Percentiles rank a stretch among this genome's conserved stretches.
phyloP scores from a whole-genome alignment of 2,797 vertebrate species.

The Emydoidea blandingii region DNA sequence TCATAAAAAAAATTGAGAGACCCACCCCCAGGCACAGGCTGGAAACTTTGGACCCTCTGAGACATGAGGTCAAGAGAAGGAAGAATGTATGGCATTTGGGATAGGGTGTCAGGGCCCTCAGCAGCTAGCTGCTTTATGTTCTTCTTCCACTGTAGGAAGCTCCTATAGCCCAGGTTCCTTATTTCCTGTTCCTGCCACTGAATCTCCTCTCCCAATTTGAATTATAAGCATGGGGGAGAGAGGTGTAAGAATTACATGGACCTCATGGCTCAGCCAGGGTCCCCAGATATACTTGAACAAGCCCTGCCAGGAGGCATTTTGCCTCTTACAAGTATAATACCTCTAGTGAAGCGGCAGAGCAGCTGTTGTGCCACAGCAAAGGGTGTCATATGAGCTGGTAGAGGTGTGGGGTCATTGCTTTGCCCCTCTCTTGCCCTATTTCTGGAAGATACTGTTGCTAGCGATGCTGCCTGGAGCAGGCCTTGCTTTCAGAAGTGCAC shows the following conservation, averaged over 20 bases:
- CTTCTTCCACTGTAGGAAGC: neutral
- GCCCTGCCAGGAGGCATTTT: neutral
- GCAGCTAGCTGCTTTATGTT: neutral
- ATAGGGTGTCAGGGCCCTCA: neutral
- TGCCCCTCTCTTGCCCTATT: rapidly evolving
- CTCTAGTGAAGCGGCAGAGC: neutral
- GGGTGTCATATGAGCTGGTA: rapidly evolving
- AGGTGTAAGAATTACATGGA: neutral
- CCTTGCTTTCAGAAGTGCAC: neutral
- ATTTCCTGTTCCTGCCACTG: neutral
- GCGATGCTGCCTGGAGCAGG: too few relatives aligned
- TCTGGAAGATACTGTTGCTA: neutral
- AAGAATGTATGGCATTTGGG: neutral
- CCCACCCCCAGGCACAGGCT: neutral
- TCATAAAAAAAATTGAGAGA: neutral
- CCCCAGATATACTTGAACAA: neutral
- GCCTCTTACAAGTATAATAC: neutral
- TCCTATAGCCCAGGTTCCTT: neutral
- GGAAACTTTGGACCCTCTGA: neutral
- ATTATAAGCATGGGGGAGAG: neutral
- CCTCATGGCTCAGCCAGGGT: neutral
- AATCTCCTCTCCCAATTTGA: neutral
- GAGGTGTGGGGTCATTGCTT: neutral
- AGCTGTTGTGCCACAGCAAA: rapidly evolving
- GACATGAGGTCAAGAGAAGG: neutral